A percentile compares a stretch with the other conserved stretches of the same genome.
Conservation (phyloP, 2,888 invertebrate genomes). For the Cephus pygmeus region DNA sequence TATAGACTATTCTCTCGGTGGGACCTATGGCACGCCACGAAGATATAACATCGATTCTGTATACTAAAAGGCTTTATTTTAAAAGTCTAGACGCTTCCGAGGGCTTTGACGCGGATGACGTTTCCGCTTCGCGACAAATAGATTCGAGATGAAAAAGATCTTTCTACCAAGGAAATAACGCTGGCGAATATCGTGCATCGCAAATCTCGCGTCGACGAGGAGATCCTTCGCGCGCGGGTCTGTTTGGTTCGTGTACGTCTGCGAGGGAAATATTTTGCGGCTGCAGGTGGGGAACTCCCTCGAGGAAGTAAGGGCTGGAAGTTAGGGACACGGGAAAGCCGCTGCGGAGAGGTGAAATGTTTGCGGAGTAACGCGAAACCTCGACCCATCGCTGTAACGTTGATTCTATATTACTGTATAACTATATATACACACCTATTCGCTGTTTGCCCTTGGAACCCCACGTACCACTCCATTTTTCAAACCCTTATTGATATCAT, state of each 20-base stretch:
- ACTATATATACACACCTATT: background rate
- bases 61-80: slow-evolving; percentile 23
- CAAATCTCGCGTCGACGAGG: background rate
- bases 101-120: background rate
- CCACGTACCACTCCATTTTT: slow-evolving; percentile 38
- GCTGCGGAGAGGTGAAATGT: slow-evolving; percentile 40
- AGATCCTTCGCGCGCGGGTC: background rate
- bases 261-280: background rate
- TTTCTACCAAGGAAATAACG: background rate
- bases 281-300: background rate
- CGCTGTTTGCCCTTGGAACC: slow-evolving; percentile 43
- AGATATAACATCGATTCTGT: background rate
- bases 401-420: background rate
- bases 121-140: background rate
- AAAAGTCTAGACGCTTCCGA: slow-evolving; percentile 2
- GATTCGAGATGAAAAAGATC: background rate
- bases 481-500: slow-evolving; percentile 52
- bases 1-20: background rate
- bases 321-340: slow-evolving; percentile 17
- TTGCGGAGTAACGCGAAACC: slow-evolving; percentile 63
- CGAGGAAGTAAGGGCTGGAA: background rate
- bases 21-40: background rate
- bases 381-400: slow-evolving; percentile 33
- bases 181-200: background rate
- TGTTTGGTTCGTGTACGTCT: background rate